Conservation (phyloP, 2,113 vertebrate genomes). For the Odontophorus gujanensis region DNA sequence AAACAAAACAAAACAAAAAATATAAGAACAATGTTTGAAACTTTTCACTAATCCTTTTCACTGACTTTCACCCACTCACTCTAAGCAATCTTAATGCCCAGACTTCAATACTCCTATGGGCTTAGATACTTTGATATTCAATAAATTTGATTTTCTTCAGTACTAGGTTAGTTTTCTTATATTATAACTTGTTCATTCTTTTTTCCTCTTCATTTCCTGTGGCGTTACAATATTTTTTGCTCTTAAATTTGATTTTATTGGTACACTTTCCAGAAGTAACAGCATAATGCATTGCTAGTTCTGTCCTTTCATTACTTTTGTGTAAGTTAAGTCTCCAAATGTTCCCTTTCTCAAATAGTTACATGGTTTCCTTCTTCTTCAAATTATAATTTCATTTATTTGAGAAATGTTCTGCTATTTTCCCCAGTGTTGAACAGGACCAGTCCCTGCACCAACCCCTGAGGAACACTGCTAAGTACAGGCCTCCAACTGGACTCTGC, state of each 20-base stretch:
- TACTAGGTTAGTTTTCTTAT: background rate
- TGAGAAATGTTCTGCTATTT: background rate
- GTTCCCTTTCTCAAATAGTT: background rate
- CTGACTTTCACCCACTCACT: background rate
- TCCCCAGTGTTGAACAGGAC: background rate
- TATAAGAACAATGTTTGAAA: background rate
- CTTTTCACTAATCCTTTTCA: background rate
- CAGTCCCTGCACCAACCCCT: too few species aligned
- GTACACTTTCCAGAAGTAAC: background rate
- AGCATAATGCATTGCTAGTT: background rate
- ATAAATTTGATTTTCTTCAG: background rate
- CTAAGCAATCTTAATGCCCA: background rate
- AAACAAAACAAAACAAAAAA: too few species aligned
- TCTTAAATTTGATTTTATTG: background rate
- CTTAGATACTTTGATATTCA: background rate
- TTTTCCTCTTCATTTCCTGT: background rate
- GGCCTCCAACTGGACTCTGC: too few species aligned
- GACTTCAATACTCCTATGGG: background rate
- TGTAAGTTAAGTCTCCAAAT: background rate
- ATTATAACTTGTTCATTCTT: background rate
- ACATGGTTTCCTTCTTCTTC: background rate
- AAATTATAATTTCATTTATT: background rate
- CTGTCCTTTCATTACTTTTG: background rate
- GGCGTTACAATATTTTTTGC: background rate
- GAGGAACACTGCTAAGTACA: too few species aligned